A percentile compares a stretch with the other conserved stretches of the same genome.
phyloP scores from a whole-genome alignment of 2,113 vertebrate species.

The Micronisus gabar region DNA sequence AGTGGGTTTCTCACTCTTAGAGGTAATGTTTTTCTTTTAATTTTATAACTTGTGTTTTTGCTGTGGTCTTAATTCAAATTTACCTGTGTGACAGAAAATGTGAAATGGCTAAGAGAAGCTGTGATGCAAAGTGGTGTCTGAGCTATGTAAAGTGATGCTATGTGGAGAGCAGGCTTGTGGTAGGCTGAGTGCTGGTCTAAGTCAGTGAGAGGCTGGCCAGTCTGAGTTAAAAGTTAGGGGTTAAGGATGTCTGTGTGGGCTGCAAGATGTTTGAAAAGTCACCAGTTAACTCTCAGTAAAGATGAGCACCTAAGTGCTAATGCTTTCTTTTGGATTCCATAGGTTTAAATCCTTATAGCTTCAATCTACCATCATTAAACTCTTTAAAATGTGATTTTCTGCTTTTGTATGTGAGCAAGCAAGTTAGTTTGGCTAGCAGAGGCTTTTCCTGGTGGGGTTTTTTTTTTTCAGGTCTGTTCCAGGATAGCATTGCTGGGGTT shows the following conservation, averaged over 20 bases:
- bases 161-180: fast-evolving
- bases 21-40: background rate
- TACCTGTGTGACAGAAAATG: background rate
- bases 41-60: background rate
- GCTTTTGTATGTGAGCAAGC: background rate
- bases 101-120: background rate
- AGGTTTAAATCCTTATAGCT: background rate
- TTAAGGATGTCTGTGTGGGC: background rate
- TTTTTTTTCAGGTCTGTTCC: background rate
- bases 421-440: background rate
- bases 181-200: fast-evolving
- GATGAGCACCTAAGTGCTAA: background rate
- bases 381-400: background rate
- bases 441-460: background rate
- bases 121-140: background rate
- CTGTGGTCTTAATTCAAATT: background rate
- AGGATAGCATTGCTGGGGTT: background rate
- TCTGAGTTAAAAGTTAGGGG: background rate
- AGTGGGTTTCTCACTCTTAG: background rate
- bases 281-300: background rate
- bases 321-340: background rate
- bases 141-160: no score
- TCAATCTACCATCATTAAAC: background rate
- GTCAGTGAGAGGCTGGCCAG: background rate
- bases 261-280: background rate